Evolutionary conservation across 2,113 vertebrate species (phyloP).

Genomic region (Daphoenositta chrysoptera): DNA sequence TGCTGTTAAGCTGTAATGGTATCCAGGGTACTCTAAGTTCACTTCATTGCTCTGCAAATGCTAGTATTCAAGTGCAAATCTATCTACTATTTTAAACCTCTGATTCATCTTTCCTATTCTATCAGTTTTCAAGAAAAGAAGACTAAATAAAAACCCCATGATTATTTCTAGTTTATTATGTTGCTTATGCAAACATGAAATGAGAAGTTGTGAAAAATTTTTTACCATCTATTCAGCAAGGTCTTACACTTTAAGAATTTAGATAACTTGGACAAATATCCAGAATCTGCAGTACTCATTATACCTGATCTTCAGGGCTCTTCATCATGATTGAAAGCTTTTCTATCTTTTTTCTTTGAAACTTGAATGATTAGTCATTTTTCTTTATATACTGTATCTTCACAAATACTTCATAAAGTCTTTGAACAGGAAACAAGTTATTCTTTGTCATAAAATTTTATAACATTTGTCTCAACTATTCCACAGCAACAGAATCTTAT

Average conservation of each 20-base stretch:
- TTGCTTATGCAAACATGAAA: neutral
- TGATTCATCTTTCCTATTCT: neutral
- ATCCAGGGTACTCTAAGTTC: neutral
- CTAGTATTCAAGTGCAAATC: neutral
- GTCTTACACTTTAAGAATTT: neutral
- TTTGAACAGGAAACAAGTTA: neutral
- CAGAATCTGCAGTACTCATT: neutral
- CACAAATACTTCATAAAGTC: neutral
- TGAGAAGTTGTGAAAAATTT: neutral
- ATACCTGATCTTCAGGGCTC: neutral
- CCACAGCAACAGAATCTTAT: neutral
- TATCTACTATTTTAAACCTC: neutral
- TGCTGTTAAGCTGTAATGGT: neutral
- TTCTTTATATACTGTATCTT: neutral
- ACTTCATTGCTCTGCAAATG: neutral
- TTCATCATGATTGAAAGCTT: neutral
- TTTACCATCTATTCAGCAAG: neutral
- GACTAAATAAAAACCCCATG: accelerated
- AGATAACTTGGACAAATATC: neutral
- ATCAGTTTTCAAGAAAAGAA: neutral
- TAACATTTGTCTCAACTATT: neutral
- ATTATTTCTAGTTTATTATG: neutral
- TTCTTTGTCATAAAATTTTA: neutral
- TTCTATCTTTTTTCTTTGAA: neutral
- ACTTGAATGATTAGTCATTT: neutral